Base-by-base conservation (phyloP, 2,888 invertebrate species). In the Philhelius pedissequus region DNA sequence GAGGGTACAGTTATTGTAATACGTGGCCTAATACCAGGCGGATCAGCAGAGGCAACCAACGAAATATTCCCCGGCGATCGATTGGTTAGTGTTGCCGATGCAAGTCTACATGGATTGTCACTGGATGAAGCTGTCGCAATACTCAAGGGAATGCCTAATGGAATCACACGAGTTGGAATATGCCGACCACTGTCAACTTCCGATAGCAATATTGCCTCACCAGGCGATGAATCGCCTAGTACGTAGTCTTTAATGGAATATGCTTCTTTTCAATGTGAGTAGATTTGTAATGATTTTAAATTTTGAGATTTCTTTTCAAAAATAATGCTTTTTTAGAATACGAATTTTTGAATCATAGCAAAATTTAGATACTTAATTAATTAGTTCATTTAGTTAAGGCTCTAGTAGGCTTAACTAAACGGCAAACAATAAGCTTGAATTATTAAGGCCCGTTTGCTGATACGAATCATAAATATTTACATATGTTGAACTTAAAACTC, bases 1-100 rank as follows among this genome's bases (percentile, higher is more conserved):
- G 95, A 96, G 89, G 97, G 98, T 89, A 98, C 98, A 87, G 98
- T 99, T 87, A 99, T 99, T 92, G 98, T 99, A 86, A 97, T 99
- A 88, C 94, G 98, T 88, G 98, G 98, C 90, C 94, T 99, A 87
- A 99, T 99, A 73, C 99, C 99, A 35, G 98, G 98, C 76, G 99
- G 99, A 38, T 96, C 97, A n/a, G 99, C 99, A 15, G 98, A 98
- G 92, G 94, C 95, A 87, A 97, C 98, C 90, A 98, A 98, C 45
- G 94, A 97, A 79, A 95, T 99, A 86, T 97, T 97, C 87, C 99
- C 99, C 0, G 99, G 99, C 25, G 99, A 99, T 92, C 94, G 99
- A 87, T 94, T 97, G 25, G 94, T 97, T 88, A 97, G 96, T 50
- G 99, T 99, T 11, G 98, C 99, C 90, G 97, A 97, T 87, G 95